Conservation (phyloP, 2,888 invertebrate species). For the Drosophila testacea region DNA sequence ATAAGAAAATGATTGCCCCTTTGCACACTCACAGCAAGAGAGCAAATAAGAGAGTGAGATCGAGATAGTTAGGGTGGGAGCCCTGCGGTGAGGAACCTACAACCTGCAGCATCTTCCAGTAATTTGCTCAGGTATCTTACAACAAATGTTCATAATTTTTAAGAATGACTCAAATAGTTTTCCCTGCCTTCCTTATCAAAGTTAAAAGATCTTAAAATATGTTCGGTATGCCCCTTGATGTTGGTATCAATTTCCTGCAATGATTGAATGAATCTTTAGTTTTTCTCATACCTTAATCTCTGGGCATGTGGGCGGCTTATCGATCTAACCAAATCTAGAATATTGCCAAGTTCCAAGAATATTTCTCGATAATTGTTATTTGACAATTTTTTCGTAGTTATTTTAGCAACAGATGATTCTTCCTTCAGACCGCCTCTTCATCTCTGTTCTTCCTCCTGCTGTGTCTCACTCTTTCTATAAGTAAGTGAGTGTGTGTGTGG, state of each 20-base stretch:
- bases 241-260: conserved; percentile 75
- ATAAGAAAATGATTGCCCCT: conserved; percentile 72
- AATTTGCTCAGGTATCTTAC: conserved; percentile 77
- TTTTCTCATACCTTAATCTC: conserved; percentile 7
- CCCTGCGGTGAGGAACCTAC: conserved; percentile 55
- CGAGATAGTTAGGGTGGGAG: conserved; percentile 23
- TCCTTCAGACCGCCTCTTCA: conserved; percentile 27
- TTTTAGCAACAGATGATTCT: conserved; percentile 44
- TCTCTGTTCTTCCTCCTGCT: conserved; percentile 1
- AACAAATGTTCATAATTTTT: conserved; percentile 80
- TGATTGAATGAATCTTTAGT: conserved; percentile 72
- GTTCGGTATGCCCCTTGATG: conserved; percentile 57
- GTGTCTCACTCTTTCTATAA: conserved; percentile 22
- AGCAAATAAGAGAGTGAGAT: background rate
- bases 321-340: conserved; percentile 55
- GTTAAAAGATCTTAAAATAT: conserved; percentile 41
- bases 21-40: background rate
- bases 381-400: conserved; percentile 39
- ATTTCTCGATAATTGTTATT: conserved; percentile 36
- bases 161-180: conserved; percentile 74
- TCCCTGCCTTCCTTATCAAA: conserved; percentile 56
- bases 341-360: conserved; percentile 70
- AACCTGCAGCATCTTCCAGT: conserved; percentile 48
- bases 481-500: conserved; percentile 47
- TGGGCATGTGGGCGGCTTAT: conserved; percentile 65